Conservation (phyloP, 2,888 invertebrate genomes). For the Myathropa florea region DNA sequence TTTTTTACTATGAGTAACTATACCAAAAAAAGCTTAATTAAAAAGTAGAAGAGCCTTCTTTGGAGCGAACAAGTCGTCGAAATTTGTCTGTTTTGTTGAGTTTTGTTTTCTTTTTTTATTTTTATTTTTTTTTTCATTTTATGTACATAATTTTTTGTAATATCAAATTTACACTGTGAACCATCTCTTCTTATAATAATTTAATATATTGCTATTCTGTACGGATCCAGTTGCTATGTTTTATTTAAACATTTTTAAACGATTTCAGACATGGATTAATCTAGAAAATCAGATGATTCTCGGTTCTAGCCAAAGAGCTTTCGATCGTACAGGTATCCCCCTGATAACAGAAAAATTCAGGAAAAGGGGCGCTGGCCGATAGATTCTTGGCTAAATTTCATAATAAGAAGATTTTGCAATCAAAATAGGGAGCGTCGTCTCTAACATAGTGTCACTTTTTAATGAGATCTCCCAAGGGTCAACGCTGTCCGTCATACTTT, state of each 20-base stretch:
- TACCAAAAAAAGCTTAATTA: conserved; percentile 56
- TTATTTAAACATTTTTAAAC: background rate
- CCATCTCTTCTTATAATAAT: conserved; percentile 40
- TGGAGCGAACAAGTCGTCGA: conserved; percentile 5
- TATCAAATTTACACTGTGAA: conserved; percentile 24
- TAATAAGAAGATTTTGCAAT: too few species aligned
- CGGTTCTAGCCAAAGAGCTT: too few species aligned
- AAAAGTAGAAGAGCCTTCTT: conserved; percentile 19
- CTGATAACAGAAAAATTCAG: too few species aligned
- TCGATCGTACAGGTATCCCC: too few species aligned
- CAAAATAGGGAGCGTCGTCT: too few species aligned
- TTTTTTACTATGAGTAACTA: conserved; percentile 64
- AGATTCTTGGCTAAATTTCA: too few species aligned
- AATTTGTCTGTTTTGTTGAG: conserved; percentile 52
- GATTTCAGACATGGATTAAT: background rate
- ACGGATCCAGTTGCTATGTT: background rate
- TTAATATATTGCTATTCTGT: conserved; percentile 34
- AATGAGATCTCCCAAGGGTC: too few species aligned
- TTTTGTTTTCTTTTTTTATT: background rate
- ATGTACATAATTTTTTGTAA: conserved; percentile 56
- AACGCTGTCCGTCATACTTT: too few species aligned
- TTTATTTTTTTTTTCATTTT: conserved; percentile 26
- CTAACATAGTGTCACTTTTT: too few species aligned
- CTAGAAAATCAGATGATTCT: too few species aligned
- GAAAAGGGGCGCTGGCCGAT: too few species aligned